Conservation (phyloP, 2,797 vertebrate genomes). For the Schizopygopsis malacanthus region DNA sequence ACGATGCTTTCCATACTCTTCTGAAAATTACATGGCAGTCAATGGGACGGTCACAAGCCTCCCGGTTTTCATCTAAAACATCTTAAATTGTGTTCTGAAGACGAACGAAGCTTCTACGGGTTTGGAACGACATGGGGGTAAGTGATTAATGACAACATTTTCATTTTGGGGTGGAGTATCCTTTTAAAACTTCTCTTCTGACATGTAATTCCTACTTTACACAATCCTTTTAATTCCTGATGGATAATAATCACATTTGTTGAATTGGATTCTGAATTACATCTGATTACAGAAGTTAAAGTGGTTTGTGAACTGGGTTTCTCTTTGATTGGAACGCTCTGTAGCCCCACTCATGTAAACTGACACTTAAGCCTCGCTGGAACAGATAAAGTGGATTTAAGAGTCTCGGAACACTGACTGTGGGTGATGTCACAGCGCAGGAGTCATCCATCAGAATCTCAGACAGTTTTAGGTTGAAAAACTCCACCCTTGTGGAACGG, state of each 20-base stretch:
- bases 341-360: neutral
- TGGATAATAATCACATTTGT: neutral
- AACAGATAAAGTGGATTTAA: conserved; percentile 56
- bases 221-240: neutral
- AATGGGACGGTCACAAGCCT: no score
- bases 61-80: no score
- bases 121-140: no score
- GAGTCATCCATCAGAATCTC: conserved; percentile 21
- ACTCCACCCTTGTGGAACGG: neutral
- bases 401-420: conserved; percentile 56
- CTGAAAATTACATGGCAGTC: no score
- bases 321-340: neutral
- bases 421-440: neutral
- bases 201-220: neutral
- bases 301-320: neutral
- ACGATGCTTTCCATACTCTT: no score
- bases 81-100: no score
- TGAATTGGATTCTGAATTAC: neutral
- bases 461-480: conserved; percentile 14
- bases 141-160: no score
- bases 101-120: no score
- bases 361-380: conserved; percentile 31
- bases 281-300: conserved; percentile 1
- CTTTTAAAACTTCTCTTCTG: neutral
- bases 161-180: no score